Evolutionary conservation across 2,888 invertebrate genomes (phyloP).

Genomic region (Leptopilina syphax): DNA sequence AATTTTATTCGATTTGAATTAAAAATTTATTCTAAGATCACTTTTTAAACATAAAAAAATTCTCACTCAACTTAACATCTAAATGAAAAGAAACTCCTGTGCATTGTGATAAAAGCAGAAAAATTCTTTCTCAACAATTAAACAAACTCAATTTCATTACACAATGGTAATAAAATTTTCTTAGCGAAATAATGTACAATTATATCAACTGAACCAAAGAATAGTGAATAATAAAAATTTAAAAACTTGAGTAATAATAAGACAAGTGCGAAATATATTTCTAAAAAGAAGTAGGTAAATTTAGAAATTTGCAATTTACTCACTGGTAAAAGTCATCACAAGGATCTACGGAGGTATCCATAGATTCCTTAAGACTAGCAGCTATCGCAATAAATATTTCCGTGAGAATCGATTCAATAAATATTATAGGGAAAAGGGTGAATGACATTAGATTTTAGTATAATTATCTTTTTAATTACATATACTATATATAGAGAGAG

Average conservation of each 20-base stretch:
- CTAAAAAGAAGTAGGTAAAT: not conserved
- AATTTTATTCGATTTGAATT: too few relatives aligned
- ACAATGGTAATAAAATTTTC: not conserved
- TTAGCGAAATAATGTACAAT: not conserved
- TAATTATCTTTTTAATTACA: not conserved
- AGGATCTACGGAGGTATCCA: slow-evolving; percentile 85
- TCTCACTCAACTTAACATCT: too few relatives aligned
- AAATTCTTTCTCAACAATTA: too few relatives aligned
- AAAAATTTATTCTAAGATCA: too few relatives aligned
- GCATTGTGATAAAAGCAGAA: too few relatives aligned
- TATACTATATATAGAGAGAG: not conserved
- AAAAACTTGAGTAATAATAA: not conserved
- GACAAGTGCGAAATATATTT: not conserved
- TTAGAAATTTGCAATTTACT: slow-evolving; percentile 50
- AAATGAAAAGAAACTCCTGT: too few relatives aligned
- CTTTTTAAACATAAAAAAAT: too few relatives aligned
- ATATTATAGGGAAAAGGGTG: slow-evolving; percentile 8
- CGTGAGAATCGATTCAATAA: slow-evolving; percentile 46
- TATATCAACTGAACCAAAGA: not conserved
- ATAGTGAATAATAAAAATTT: not conserved
- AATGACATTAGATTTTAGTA: not conserved
- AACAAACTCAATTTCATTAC: too few relatives aligned
- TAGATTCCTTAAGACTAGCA: slow-evolving; percentile 85
- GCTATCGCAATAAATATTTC: slow-evolving; percentile 76
- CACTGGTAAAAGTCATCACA: slow-evolving; percentile 90